Percentiles rank a stretch among this genome's conserved stretches.
These are phyloP conservation scores for Coptotermes formosanus DNA, from an alignment of 1,140 invertebrate genomes.

Conservation along the genomic window DNA sequence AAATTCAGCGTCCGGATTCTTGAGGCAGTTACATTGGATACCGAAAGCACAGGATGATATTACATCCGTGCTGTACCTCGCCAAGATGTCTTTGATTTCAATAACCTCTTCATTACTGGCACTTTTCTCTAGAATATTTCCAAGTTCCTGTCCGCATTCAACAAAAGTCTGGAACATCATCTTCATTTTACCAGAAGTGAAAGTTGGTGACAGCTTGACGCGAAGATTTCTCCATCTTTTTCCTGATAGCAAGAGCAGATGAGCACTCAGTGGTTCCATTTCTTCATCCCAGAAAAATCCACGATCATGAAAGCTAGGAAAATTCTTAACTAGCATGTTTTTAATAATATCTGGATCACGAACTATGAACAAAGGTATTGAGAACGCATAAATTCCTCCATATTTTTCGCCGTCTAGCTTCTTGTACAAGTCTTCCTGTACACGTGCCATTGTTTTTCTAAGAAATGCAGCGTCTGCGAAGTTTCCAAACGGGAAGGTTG, in stretches of 20 bases:
- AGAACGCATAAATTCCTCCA: constrained; percentile 14
- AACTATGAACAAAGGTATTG: constrained; percentile 42
- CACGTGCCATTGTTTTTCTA: constrained; percentile 34
- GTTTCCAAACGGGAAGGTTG: constrained; percentile 38
- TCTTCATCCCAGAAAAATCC: constrained; percentile 53
- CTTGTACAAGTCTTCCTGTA: constrained; percentile 14
- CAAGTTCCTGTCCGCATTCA: constrained; percentile 3
- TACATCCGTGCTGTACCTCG: constrained; percentile 58
- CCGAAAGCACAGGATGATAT: constrained; percentile 48
- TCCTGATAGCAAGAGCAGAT: constrained; percentile 32
- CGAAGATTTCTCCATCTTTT: constrained; percentile 50
- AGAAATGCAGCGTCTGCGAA: constrained; percentile 8
- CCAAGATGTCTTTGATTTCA: constrained; percentile 42
- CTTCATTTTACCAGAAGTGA: constrained; percentile 52
- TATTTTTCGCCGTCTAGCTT: not conserved
- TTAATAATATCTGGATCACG: constrained; percentile 54
- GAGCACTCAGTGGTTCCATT: constrained; percentile 34
- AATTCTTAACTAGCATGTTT: constrained; percentile 59
- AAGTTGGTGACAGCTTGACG: constrained; percentile 49
- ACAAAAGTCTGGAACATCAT: constrained; percentile 45
- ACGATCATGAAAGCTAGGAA: constrained; percentile 56
- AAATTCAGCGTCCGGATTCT: constrained; percentile 48
- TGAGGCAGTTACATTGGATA: constrained; percentile 54
- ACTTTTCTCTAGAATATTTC: not conserved
- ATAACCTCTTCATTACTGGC: constrained; percentile 43